phyloP scores from a whole-genome alignment of 2,888 invertebrate species.

The Archaeoteleia sp. region DNA sequence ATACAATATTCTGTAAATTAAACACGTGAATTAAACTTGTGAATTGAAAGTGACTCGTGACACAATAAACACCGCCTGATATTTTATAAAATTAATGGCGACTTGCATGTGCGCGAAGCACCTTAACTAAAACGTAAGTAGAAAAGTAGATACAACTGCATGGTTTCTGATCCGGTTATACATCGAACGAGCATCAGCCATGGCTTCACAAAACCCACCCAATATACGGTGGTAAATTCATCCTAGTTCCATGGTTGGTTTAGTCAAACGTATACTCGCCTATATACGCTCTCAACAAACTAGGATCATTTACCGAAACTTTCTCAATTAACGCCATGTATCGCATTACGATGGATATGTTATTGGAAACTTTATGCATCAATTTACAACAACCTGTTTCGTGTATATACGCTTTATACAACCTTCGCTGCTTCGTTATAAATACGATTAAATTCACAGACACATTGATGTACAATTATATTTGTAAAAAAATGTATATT shows the following conservation, averaged over 20 bases:
- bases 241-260: slow-evolving; percentile 11
- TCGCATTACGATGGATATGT: slow-evolving; percentile 29
- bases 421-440: no score
- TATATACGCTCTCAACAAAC: slow-evolving; percentile 25
- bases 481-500: no score
- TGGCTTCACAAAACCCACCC: slow-evolving; percentile 65
- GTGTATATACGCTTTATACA: background rate
- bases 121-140: slow-evolving; percentile 70
- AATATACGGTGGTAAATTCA: slow-evolving; percentile 21
- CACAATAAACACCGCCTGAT: background rate
- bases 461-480: no score
- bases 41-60: no score
- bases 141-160: slow-evolving; percentile 74
- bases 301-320: slow-evolving; percentile 44
- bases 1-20: no score
- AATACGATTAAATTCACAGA: no score
- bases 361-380: slow-evolving; percentile 34
- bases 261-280: slow-evolving; percentile 19
- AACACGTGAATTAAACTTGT: no score
- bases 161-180: slow-evolving; percentile 75
- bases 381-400: slow-evolving; percentile 41
- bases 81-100: slow-evolving; percentile 37
- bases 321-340: slow-evolving; percentile 44
- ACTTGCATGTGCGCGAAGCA: slow-evolving; percentile 66
- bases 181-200: slow-evolving; percentile 62